These are phyloP conservation scores for Volucella bombylans DNA, from an alignment of 2,888 invertebrate species.

Conservation along the genomic window DNA sequence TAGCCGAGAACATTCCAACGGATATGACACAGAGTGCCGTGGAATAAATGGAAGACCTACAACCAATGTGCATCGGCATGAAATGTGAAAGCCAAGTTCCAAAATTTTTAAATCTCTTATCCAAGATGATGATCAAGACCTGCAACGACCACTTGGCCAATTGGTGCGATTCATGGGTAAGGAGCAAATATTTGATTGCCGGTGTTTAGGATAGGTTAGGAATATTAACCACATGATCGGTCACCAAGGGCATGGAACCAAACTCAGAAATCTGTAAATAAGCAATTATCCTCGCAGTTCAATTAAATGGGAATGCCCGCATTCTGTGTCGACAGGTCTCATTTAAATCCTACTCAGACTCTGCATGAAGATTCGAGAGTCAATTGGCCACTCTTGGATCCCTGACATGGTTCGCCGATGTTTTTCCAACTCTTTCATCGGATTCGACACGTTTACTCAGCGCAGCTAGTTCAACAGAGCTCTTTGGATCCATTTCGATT, in stretches of 20 bases:
- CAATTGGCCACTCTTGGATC: no score
- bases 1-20: conserved; percentile 89
- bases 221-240: conserved; percentile 78
- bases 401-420: no score
- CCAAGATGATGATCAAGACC: conserved; percentile 81
- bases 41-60: conserved; percentile 80
- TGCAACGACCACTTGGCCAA: conserved; percentile 81
- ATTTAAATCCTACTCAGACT: no score
- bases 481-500: conserved; percentile 88
- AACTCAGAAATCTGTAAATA: conserved; percentile 83
- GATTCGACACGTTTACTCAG: conserved; percentile 83
- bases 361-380: no score
- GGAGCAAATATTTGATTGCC: conserved; percentile 81
- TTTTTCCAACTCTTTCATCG: no score
- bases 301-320: conserved; percentile 87
- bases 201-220: conserved; percentile 82
- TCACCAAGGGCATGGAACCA: conserved; percentile 79
- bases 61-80: conserved; percentile 79
- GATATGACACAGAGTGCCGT: conserved; percentile 86
- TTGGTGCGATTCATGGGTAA: conserved; percentile 81
- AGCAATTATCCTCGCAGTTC: conserved; percentile 87
- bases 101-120: conserved; percentile 81
- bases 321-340: conserved; percentile 84
- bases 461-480: conserved; percentile 89
- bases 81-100: conserved; percentile 82